Conservation (phyloP, 2,113 vertebrate species). For the Oryctolagus cuniculus region mOryCun1.1 NC_091443.1:72428001-72428500, state of each 20-base stretch:
- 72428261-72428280: not conserved
- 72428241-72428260: not conserved
- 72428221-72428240: not conserved
- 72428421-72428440: too few relatives aligned
- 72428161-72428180: conserved; percentile 63
- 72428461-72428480: too few relatives aligned
- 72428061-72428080: conserved; percentile 72
- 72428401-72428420: too few relatives aligned
- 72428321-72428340: too few relatives aligned
- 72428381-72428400: too few relatives aligned
- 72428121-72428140: conserved; percentile 64
- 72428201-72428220: not conserved
- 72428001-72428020: conserved; percentile 52
- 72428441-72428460: too few relatives aligned
- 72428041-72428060: conserved; percentile 64
- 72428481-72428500: too few relatives aligned
- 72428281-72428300: not conserved
- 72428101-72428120: conserved; percentile 77
- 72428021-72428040: conserved; percentile 59
- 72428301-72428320: too few relatives aligned
- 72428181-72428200: conserved; percentile 78
- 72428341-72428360: too few relatives aligned
- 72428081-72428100: conserved; percentile 77
- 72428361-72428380: too few relatives aligned
- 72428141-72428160: conserved; percentile 6